Conservation (phyloP, 2,888 invertebrate species). For the Drosophila demipolita region DNA sequence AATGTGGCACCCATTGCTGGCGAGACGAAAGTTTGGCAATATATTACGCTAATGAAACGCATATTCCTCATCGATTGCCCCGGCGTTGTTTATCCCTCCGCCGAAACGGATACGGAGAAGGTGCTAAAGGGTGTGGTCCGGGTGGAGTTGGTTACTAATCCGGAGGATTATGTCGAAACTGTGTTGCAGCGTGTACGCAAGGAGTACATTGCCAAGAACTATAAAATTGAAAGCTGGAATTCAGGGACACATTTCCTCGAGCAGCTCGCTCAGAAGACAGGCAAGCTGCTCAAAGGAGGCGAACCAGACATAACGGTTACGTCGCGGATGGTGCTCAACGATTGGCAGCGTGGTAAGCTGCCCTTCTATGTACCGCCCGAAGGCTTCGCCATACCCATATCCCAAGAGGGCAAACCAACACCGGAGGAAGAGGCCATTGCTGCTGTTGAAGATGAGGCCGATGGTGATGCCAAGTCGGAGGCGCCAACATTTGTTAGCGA, state of each 20-base stretch:
- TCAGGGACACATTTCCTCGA: slow-evolving; percentile 95
- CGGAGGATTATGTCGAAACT: slow-evolving; percentile 96
- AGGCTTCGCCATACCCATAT: slow-evolving; percentile 90
- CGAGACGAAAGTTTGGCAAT: slow-evolving; percentile 99
- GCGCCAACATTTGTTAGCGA: slow-evolving; percentile 83
- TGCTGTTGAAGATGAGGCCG: slow-evolving; percentile 50
- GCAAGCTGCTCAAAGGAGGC: slow-evolving; percentile 97
- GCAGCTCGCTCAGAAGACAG: slow-evolving; percentile 93
- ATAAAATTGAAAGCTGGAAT: slow-evolving; percentile 93
- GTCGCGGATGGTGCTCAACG: slow-evolving; percentile 98
- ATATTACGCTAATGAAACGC: slow-evolving; percentile 98
- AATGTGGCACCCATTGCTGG: slow-evolving; percentile 99
- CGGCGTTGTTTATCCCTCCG: slow-evolving; percentile 98
- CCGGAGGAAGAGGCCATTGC: slow-evolving; percentile 61
- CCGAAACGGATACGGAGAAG: slow-evolving; percentile 97
- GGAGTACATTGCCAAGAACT: slow-evolving; percentile 96
- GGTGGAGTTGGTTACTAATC: slow-evolving; percentile 96
- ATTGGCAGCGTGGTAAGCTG: slow-evolving; percentile 99
- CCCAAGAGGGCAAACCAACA: slow-evolving; percentile 81
- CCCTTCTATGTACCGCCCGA: slow-evolving; percentile 97
- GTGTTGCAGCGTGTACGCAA: slow-evolving; percentile 94
- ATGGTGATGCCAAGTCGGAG: slow-evolving; percentile 81
- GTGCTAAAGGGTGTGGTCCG: slow-evolving; percentile 99
- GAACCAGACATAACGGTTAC: slow-evolving; percentile 96
- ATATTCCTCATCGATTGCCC: slow-evolving; percentile 99